Base-by-base conservation (phyloP, 2,888 invertebrate genomes). In the Nomada ruficornis region DNA sequence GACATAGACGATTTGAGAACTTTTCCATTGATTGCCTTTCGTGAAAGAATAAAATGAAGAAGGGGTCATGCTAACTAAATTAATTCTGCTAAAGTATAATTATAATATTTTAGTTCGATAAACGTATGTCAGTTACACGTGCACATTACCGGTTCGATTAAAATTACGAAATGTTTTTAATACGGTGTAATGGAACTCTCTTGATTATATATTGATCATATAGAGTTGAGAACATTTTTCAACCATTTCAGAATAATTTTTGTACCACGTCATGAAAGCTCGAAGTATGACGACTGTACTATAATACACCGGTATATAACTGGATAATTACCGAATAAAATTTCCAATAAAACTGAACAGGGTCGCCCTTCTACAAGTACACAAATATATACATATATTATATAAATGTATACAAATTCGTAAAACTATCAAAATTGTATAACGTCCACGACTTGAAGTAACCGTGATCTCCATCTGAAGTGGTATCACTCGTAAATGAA, bases 91-190 rank as follows among this genome's bases (percentile, higher is more conserved):
- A 7, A 42, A 20, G 55, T 55, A 20, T 67, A 26, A 67, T 80
- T 78, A 78, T 26, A 44, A 36, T 23, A 47, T 60, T 78, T 67
- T 65, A 55, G 50, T 78, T 67, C 59, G 23, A 20, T 65, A 54
- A 54, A 64, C 29, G 44, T 9, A 9, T 10, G 15, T 1, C 15
- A 26, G 20, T 52, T 71, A 54, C 23, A 4, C 73, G 13, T 36
- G 11, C 20, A 18, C 54, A 15, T 64, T 64, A 47, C 57, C 10
- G 29, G 60, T 67, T 78, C 60, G 47, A 59, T 47, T 70, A 26
- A 60, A 60, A 65, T 71, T 71, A 62, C 10, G 55, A 15, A 36
- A 18, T 42, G 20, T 23, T 23, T 44, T 3, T 20, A 26, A 57
- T 52, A 23, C 55, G 20, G 18, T 26, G 9, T n/a, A 57, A 75